These are phyloP conservation scores for Passerina amoena DNA, from an alignment of 2,113 vertebrate genomes.

Conservation along the genomic window DNA sequence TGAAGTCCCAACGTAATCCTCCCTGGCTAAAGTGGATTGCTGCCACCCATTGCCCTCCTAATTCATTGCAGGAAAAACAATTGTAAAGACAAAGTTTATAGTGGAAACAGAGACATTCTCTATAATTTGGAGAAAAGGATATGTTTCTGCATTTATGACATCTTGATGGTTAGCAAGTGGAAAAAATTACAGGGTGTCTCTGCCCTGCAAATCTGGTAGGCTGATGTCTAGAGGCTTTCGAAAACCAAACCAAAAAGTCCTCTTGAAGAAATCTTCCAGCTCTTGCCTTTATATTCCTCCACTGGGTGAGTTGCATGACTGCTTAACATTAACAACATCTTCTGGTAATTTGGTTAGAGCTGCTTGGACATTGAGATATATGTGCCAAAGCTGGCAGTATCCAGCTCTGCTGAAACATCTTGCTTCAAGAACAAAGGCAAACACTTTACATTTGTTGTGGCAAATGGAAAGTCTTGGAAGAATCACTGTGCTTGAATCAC, in stretches of 20 bases:
- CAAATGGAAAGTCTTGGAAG: background rate
- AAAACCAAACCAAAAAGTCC: background rate
- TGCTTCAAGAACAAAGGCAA: background rate
- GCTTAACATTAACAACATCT: background rate
- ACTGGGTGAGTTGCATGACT: background rate
- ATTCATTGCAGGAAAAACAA: constrained; percentile 41
- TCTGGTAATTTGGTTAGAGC: background rate
- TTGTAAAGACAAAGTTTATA: constrained; percentile 4
- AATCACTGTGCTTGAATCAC: background rate
- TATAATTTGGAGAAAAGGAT: constrained; percentile 58
- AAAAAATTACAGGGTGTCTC: constrained; percentile 47
- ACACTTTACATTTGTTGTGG: background rate
- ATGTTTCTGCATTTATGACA: constrained; percentile 36
- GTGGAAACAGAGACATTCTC: constrained; percentile 34
- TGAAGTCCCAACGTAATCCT: background rate
- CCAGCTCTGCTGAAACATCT: background rate
- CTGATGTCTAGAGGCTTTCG: background rate
- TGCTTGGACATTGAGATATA: background rate
- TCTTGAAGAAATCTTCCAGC: background rate
- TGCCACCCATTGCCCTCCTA: constrained; percentile 58
- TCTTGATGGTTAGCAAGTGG: constrained; percentile 4
- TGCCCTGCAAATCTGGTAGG: background rate
- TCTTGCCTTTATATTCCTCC: background rate
- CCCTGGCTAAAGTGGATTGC: constrained; percentile 30
- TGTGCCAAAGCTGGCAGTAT: background rate